Evolutionary conservation across 2,797 vertebrate genomes (phyloP), one percentile per base, ranked within the genome.

Genomic region (Botia almorhae): DNA sequence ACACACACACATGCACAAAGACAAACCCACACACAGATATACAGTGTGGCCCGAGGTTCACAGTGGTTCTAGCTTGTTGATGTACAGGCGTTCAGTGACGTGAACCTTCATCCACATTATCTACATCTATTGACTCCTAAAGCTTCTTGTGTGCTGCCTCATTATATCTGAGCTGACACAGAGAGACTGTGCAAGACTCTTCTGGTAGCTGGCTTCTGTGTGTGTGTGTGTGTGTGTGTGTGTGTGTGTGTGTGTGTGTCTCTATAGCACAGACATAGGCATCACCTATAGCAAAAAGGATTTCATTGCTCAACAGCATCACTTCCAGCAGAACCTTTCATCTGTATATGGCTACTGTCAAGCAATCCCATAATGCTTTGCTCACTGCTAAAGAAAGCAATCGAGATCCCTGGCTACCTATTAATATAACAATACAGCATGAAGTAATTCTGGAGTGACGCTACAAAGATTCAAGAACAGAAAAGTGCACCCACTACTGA

Each of bases 131-230:
- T 90, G 91, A 90, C 92, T 94, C 90, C 90, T 92, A 93, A 92
- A 92, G 92, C 92, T 89, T 92, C 91, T 90, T 91, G 88, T 87
- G 81, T 78, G 76, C 89, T 89, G 90, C 90, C 91, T 93, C 92
- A 93, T 94, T 93, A 93, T 90, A 87, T 89, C 90, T 90, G 90
- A 89, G 90, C 90, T 90, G 90, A 92, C 90, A 92, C 90, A 91
- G 85, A 88, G 87, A 88, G 90, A 91, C 88, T 88, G 85, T 85
- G 87, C 89, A 85, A 90, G 89, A 82, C 86, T 77, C 58, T 76
- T 84, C 82, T 81, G 72, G 63, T 81, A 72, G 76, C 72, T 50
- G 50, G 51, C 46, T 50, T 74, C 12, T 1, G 51, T 75, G 51
- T 64, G 17, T 50, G 48, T 68, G 55, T n/a, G n/a, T n/a, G n/a